Conservation (phyloP, 2,113 vertebrate genomes). For the Xerus inauris region DNA sequence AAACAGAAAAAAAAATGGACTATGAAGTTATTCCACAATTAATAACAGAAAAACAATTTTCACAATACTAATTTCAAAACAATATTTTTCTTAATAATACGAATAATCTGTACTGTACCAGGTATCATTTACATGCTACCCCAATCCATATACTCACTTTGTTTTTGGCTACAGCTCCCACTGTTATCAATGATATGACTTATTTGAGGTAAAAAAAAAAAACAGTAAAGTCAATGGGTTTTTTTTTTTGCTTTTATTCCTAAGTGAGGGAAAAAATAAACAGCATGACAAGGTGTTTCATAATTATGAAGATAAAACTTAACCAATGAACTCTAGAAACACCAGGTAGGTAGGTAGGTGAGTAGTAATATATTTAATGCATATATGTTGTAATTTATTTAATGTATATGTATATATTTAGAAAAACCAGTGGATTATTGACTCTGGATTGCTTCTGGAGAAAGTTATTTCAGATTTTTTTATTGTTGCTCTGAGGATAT, state of each 20-base stretch:
- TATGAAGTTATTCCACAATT: not conserved
- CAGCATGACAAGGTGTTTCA: not conserved
- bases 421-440: not conserved
- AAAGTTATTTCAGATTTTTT: not conserved
- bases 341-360: not conserved
- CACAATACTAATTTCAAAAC: not conserved
- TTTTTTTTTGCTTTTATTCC: not conserved
- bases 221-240: not conserved
- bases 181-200: not conserved
- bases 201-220: conserved; percentile 32
- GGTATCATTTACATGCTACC: not conserved
- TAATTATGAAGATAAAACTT: conserved; percentile 10
- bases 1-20: not conserved
- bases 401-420: not conserved
- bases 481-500: not conserved
- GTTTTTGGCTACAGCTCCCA: not conserved
- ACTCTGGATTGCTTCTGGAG: not conserved
- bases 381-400: not conserved
- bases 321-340: not conserved
- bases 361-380: not conserved
- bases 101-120: not conserved
- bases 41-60: not conserved
- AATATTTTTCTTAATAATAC: not conserved
- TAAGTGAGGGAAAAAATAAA: not conserved
- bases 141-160: not conserved